Percentiles rank a stretch among this genome's conserved stretches.
Conservation (phyloP, 2,113 vertebrate species). For the Marmota flaviventris region DNA sequence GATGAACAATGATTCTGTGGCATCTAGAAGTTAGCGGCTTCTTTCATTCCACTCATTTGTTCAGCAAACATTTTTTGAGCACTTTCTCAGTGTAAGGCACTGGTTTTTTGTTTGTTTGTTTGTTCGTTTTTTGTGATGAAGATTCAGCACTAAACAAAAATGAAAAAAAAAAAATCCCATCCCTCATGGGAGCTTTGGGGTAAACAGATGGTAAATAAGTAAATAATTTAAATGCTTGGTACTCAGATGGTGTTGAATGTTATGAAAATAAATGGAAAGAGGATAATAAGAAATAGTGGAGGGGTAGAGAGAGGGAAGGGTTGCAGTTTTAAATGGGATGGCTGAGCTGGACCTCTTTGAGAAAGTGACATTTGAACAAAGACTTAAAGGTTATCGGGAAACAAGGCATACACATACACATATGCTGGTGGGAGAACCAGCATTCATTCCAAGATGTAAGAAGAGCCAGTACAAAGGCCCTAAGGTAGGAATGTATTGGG, state of each 20-base stretch:
- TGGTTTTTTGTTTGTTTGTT: background rate
- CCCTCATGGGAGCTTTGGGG: background rate
- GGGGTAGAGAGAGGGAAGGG: background rate
- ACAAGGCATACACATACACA: background rate
- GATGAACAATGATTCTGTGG: background rate
- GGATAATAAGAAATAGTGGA: background rate
- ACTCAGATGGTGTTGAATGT: background rate
- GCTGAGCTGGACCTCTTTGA: background rate
- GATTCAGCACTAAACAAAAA: background rate
- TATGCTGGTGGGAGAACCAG: background rate
- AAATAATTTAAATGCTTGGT: background rate
- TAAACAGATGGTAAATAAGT: background rate
- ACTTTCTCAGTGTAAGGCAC: background rate
- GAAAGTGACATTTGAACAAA: background rate
- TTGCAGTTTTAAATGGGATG: background rate
- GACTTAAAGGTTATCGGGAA: background rate
- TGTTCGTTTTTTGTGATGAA: background rate
- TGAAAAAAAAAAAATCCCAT: background rate
- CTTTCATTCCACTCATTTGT: background rate
- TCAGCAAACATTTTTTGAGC: background rate
- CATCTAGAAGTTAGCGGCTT: background rate
- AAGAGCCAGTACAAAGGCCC: background rate
- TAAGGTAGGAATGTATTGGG: background rate
- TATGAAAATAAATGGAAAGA: background rate
- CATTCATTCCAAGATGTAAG: background rate